Evolutionary conservation across 2,888 invertebrate genomes (phyloP), one percentile per base, ranked within the genome.

Genomic region (Callosobruchus maculatus): DNA sequence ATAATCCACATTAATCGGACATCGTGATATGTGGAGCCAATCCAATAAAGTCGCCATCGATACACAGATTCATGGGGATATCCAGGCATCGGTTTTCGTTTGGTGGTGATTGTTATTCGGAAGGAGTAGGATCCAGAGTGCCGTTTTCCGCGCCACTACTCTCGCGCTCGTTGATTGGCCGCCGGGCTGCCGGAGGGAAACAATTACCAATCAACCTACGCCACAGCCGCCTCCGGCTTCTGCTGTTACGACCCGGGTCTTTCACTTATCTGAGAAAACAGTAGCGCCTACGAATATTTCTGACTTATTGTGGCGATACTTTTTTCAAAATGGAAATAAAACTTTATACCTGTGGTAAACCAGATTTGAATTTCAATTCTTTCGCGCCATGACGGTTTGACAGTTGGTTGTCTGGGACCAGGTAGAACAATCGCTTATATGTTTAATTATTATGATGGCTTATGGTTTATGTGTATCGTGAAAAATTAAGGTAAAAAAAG

Each of bases 81-180:
- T 74, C 68, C 70, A 49, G 49, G 49, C 49, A 49, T 49, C 49
- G 49, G 49, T 49, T 49, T 49, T 49, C 49, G 49, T 49, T 49
- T 49, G 49, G 7, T 49, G 49, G 49, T 18, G 49, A 86, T 86
- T 86, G 86, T 85, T 86, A 86, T 86, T 86, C 86, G 79, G 81
- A 75, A 77, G 82, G 81, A 81, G 86, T 84, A 68, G 83, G 80
- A 82, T 79, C 79, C 77, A 80, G 84, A 84, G 85, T 86, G 85
- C 83, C 85, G 85, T 84, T 86, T 86, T 86, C 85, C 85, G 86
- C 86, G 84, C 86, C 84, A 85, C 85, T 85, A 84, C 84, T 82
- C 84, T 82, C 85, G 81, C 85, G 85, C 84, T 82, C 85, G 84
- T 83, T 86, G 86, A 86, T 86, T 86, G 86, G 86, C 81, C 84